Evolutionary conservation across 2,797 vertebrate genomes (phyloP).

Genomic region (Semotilus atromaculatus): DNA sequence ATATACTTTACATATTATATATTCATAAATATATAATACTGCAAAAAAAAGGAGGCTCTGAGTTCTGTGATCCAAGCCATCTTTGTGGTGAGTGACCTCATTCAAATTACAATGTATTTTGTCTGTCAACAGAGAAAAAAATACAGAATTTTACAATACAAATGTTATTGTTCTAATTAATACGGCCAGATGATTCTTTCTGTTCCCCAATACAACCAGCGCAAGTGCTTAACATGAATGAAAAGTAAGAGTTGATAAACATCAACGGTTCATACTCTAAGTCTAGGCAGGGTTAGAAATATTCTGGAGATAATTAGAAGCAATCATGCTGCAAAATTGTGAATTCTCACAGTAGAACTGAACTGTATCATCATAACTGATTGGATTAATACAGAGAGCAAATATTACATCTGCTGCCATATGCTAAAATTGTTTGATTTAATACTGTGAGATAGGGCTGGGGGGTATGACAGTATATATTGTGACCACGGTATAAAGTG

Average conservation of each 20-base stretch:
- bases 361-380: slow-evolving; percentile 63
- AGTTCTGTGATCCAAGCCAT: neutral
- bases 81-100: neutral
- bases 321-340: slow-evolving; percentile 53
- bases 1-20: too few relatives aligned
- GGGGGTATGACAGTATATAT: neutral
- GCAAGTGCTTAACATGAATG: too few relatives aligned
- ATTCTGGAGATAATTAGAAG: slow-evolving; percentile 48
- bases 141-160: neutral
- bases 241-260: slow-evolving; percentile 21
- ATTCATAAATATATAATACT: neutral
- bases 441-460: slow-evolving; percentile 49
- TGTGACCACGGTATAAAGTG: neutral
- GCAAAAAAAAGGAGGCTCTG: neutral
- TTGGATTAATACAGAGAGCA: slow-evolving; percentile 34
- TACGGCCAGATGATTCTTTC: neutral
- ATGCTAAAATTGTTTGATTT: slow-evolving; percentile 52
- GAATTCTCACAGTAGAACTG: slow-evolving; percentile 64
- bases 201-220: neutral
- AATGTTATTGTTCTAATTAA: slow-evolving; percentile 2
- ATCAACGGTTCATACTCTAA: slow-evolving; percentile 27
- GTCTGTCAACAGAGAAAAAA: neutral
- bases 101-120: neutral
- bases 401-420: slow-evolving; percentile 50
- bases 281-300: neutral